phyloP scores from a whole-genome alignment of 2,888 invertebrate species.

The Glomeris marginata region DNA sequence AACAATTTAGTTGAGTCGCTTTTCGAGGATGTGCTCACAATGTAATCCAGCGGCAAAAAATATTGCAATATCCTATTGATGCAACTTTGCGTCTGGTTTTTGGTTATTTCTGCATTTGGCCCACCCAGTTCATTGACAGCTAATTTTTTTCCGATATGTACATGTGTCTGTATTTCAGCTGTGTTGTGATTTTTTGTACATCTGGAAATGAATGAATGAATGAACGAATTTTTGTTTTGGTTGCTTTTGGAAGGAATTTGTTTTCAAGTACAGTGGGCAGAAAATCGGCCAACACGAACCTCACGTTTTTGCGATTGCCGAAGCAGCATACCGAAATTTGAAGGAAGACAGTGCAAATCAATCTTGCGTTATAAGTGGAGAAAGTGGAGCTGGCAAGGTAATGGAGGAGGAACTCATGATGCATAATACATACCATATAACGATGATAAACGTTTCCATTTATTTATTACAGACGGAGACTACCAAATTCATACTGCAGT shows the following conservation, averaged over 20 bases:
- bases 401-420: background rate
- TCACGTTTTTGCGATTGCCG: slow-evolving; percentile 79
- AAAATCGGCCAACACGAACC: slow-evolving; percentile 68
- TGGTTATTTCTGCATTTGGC: no score
- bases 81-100: no score
- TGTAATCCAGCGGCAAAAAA: no score
- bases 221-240: background rate
- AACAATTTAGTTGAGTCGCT: no score
- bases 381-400: slow-evolving; percentile 75
- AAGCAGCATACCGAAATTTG: slow-evolving; percentile 67
- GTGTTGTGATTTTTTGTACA: no score
- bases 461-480: slow-evolving; percentile 50
- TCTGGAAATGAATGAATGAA: background rate
- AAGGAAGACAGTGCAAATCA: slow-evolving; percentile 43
- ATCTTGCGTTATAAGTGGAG: slow-evolving; percentile 81
- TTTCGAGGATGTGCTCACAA: no score
- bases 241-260: slow-evolving; percentile 49
- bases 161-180: background rate
- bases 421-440: no score
- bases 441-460: background rate
- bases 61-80: no score
- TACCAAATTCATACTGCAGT: slow-evolving; percentile 79
- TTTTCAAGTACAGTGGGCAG: slow-evolving; percentile 63
- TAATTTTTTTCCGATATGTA: background rate
- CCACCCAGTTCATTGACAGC: no score